phyloP scores from a whole-genome alignment of 2,888 invertebrate species.

The Scaptomyza flava region DNA sequence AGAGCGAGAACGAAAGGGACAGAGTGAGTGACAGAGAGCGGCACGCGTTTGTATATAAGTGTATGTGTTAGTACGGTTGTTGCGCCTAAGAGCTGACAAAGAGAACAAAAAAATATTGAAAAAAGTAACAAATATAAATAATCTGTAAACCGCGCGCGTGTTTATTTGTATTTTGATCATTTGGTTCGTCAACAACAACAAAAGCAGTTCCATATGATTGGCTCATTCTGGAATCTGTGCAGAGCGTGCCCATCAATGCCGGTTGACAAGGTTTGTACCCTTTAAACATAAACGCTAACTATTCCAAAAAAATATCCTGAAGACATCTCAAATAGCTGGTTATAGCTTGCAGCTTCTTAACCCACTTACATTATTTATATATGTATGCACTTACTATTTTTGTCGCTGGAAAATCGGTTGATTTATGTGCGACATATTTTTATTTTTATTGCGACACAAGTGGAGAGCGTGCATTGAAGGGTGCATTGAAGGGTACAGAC shows the following conservation, averaged over 20 bases:
- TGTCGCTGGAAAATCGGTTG: slow-evolving; percentile 46
- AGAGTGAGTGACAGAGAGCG: slow-evolving; percentile 25
- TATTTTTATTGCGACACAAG: slow-evolving; percentile 68
- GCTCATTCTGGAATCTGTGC: slow-evolving; percentile 98
- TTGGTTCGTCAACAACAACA: slow-evolving; percentile 58
- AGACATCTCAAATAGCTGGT: slow-evolving; percentile 6
- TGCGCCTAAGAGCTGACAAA: slow-evolving; percentile 52
- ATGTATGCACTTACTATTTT: slow-evolving; percentile 18
- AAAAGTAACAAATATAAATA: slow-evolving; percentile 15
- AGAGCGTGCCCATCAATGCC: slow-evolving; percentile 98
- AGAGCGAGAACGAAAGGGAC: slow-evolving; percentile 20
- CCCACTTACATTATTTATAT: slow-evolving; percentile 51
- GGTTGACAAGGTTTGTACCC: slow-evolving; percentile 92
- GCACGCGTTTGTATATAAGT: slow-evolving; percentile 57
- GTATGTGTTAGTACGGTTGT: slow-evolving; percentile 54
- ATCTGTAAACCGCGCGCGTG: slow-evolving; percentile 58
- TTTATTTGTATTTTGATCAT: slow-evolving; percentile 66
- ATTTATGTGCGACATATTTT: slow-evolving; percentile 69
- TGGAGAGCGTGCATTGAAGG: slow-evolving; percentile 23
- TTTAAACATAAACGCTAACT: not conserved
- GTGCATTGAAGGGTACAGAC: slow-evolving; percentile 32
- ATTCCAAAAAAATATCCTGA: not conserved
- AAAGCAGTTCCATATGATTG: slow-evolving; percentile 91
- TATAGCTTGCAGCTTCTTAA: slow-evolving; percentile 48
- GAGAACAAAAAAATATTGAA: slow-evolving; percentile 23